Evolutionary conservation across 2,113 vertebrate genomes (phyloP).

Genomic region (Argyrosomus japonicus): DNA sequence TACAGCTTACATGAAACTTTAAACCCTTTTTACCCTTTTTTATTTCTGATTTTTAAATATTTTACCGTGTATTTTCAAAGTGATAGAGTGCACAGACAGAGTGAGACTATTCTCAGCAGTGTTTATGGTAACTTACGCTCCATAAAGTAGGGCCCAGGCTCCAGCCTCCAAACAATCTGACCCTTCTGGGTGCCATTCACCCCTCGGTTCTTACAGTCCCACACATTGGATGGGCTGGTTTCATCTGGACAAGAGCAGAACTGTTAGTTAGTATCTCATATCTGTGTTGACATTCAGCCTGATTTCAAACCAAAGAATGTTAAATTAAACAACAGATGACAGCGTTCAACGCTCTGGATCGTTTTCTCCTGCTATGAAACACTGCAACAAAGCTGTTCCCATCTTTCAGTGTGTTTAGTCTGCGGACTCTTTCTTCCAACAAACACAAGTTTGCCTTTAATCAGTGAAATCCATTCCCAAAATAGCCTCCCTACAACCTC

Average conservation of each 20-base stretch:
- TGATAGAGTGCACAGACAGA: no score
- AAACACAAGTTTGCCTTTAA: slow-evolving; percentile 62
- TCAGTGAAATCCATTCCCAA: slow-evolving; percentile 69
- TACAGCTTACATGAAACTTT: neutral
- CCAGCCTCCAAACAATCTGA: slow-evolving; percentile 97
- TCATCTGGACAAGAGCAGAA: slow-evolving; percentile 88
- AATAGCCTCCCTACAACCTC: slow-evolving; percentile 70
- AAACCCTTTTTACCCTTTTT: neutral
- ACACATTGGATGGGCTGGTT: slow-evolving; percentile 96
- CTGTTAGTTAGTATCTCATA: neutral
- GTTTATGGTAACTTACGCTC: slow-evolving; percentile 89
- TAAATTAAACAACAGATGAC: slow-evolving; percentile 17
- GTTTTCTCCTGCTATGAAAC: slow-evolving; percentile 10
- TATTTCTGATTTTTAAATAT: neutral
- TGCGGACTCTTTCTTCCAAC: slow-evolving; percentile 48
- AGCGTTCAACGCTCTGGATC: neutral
- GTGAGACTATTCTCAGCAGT: no score
- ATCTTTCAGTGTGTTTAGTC: slow-evolving; percentile 53
- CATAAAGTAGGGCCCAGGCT: slow-evolving; percentile 97
- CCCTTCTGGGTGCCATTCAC: slow-evolving; percentile 98
- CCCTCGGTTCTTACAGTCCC: slow-evolving; percentile 99
- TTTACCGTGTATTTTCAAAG: no score
- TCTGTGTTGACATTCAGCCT: no score
- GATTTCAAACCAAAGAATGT: slow-evolving; percentile 28
- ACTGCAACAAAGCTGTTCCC: slow-evolving; percentile 19